Evolutionary conservation across 2,113 vertebrate species (phyloP).

Genomic region (Bubo blakistoni): DNA sequence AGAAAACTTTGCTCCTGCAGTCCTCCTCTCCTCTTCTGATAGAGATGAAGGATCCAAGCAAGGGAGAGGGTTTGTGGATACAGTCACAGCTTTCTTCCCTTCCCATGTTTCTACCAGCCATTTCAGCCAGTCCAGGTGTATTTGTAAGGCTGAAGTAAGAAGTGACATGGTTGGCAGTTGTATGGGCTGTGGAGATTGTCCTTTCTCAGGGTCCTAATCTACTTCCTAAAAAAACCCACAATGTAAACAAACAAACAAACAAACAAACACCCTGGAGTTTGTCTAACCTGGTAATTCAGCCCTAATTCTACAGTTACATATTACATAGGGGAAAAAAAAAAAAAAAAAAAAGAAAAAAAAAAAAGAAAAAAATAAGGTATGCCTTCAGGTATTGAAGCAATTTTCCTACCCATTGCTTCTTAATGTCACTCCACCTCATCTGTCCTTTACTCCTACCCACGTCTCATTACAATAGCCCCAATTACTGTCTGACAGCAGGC

Average conservation of each 20-base stretch:
- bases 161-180: background rate
- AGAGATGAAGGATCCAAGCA: background rate
- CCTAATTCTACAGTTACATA: background rate
- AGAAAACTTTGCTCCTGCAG: background rate
- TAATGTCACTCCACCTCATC: background rate
- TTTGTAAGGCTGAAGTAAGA: background rate
- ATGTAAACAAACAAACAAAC: background rate
- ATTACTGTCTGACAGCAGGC: background rate
- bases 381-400: background rate
- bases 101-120: background rate
- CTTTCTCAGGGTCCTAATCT: background rate
- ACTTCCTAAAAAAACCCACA: rapidly evolving
- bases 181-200: background rate
- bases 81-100: background rate
- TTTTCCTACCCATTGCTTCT: background rate
- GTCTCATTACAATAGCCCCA: background rate
- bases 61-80: background rate
- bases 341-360: too few species aligned
- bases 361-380: background rate
- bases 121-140: background rate
- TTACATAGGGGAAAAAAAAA: too few species aligned
- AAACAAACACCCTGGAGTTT: background rate
- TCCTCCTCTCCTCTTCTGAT: background rate
- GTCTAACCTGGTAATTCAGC: background rate
- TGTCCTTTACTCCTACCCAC: background rate